These are phyloP conservation scores for Acanthosepion esculentum DNA, from an alignment of 2,888 invertebrate genomes.

Conservation along the genomic window DNA sequence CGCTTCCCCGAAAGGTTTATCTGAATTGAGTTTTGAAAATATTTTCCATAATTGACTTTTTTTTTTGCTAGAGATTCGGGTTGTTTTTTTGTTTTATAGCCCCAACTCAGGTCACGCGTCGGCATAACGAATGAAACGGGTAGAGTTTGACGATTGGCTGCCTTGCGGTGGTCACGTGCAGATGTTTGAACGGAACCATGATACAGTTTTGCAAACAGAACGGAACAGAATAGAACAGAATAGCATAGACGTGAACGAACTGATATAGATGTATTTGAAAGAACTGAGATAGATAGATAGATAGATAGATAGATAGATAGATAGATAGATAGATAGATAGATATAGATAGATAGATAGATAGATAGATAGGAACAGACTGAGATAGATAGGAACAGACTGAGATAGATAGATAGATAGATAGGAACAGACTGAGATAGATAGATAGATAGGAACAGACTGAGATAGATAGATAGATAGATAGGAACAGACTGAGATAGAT, in stretches of 20 bases:
- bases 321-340: background rate
- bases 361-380: background rate
- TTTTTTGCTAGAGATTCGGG: background rate
- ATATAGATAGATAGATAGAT: background rate
- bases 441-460: background rate
- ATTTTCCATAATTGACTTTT: slow-evolving; percentile 33
- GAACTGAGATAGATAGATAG: background rate
- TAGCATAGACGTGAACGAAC: background rate
- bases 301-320: background rate
- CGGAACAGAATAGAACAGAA: background rate
- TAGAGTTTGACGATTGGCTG: background rate
- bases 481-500: background rate
- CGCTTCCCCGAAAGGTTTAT: background rate
- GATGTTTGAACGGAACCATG: background rate
- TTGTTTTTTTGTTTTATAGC: background rate
- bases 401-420: background rate
- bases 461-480: background rate
- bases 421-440: background rate
- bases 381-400: fast-evolving
- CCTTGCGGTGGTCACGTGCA: background rate
- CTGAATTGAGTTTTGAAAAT: background rate
- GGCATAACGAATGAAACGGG: background rate
- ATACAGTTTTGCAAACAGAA: background rate
- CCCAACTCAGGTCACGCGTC: background rate
- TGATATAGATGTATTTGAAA: no score